Base-by-base conservation (phyloP, 2,888 invertebrate species). In the Drosophila imparisetae region DNA sequence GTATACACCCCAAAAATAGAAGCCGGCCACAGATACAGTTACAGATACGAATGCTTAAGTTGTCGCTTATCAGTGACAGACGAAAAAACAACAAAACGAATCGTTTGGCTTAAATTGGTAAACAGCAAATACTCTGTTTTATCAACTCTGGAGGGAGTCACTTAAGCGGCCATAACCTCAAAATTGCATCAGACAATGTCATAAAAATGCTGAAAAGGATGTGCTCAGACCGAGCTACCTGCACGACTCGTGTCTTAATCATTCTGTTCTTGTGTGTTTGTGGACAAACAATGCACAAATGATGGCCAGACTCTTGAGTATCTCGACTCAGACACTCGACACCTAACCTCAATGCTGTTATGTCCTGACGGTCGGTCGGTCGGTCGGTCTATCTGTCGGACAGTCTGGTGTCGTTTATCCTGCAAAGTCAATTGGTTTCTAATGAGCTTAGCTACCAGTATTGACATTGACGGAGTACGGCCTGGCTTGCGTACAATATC, bases 391-490 rank as follows among this genome's bases (percentile, higher is more conserved):
- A 6, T 10, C 60, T n/a, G 54, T 63, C 54, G 30, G 64, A 24
- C 60, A n/a, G 65, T 55, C 58, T 57, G 65, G 62, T 78, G 84
- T 86, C 89, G 75, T 74, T 86, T 70, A 89, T 86, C 82, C 75
- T 32, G 13, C 64, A 63, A 70, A 86, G 85, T 86, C 85, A 86
- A 86, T 89, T 86, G 87, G 89, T 86, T 89, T 84, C 84, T 86
- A 86, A 86, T 86, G 85, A 81, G 85, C 84, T 86, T 75, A 86
- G 81, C 84, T 76, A 71, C 84, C 58, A 24, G 74, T 66, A 48
- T 69, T 61, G 52, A 53, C 70, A 60, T 60, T 54, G 68, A 68
- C 68, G 38, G 21, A 40, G 40, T 24, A 48, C 13, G 27, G 30
- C 21, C 36, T 13, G 29, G 21, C 42, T 42, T 13, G 27, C 11